Evolutionary conservation across 2,888 invertebrate genomes (phyloP).

Genomic region (Lasioglossum figueresi): DNA sequence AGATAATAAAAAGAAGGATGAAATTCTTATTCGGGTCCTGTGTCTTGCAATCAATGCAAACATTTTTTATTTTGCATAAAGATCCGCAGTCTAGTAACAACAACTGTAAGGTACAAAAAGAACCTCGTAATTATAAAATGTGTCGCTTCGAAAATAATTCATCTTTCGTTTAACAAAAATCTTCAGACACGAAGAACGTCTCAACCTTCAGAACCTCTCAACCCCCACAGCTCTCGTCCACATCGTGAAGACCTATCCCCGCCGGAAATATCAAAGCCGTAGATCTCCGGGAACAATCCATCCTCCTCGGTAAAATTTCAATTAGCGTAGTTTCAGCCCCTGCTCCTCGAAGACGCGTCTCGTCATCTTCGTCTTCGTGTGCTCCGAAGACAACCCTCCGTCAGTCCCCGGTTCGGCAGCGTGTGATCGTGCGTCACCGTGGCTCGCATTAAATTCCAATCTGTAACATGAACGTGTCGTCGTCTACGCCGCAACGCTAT

Average conservation of each 20-base stretch:
- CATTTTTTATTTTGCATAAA: no score
- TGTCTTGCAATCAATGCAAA: no score
- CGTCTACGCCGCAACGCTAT: conserved; percentile 51
- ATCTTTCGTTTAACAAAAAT: not conserved
- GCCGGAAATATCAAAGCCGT: not conserved
- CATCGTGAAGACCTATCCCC: not conserved
- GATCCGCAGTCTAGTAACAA: no score
- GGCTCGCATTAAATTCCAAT: conserved; percentile 82
- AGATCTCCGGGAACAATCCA: not conserved
- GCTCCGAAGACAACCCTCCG: conserved; percentile 26
- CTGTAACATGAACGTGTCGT: conserved; percentile 79
- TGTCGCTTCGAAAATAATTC: no score
- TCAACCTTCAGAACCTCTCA: not conserved
- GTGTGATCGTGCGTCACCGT: conserved; percentile 70
- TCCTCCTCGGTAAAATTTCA: conserved; percentile 40
- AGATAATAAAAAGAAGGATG: no score
- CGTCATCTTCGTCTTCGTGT: conserved; percentile 21
- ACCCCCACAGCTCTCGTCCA: no score
- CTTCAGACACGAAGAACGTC: not conserved
- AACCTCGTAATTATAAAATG: no score
- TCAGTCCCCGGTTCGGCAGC: conserved; percentile 53
- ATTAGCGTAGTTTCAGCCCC: conserved; percentile 49
- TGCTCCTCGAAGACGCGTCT: conserved; percentile 28
- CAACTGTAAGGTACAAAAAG: no score
- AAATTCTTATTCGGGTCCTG: no score